phyloP scores from a whole-genome alignment of 2,888 invertebrate genomes.

The Cataglyphis cursor region DNA sequence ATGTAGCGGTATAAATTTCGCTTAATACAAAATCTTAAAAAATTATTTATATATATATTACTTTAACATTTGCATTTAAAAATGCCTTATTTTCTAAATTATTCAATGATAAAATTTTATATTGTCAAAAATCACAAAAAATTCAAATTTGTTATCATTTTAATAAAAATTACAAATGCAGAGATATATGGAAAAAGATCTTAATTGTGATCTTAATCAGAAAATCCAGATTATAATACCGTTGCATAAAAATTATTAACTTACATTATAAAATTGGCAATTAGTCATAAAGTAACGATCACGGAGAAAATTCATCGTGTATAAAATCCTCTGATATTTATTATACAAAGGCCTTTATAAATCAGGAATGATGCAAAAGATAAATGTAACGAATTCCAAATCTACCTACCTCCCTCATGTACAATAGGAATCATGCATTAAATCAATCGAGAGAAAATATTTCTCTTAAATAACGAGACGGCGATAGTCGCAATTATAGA shows the following conservation, averaged over 20 bases:
- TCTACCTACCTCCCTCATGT: background rate
- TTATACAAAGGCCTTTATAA: background rate
- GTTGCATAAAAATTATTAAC: background rate
- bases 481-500: slow-evolving; percentile 72
- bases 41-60: background rate
- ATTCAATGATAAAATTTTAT: background rate
- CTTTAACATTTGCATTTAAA: background rate
- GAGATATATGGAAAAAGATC: background rate
- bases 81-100: background rate
- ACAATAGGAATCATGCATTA: background rate
- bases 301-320: background rate
- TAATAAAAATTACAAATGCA: background rate
- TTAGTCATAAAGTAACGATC: slow-evolving; percentile 9
- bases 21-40: background rate
- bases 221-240: background rate
- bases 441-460: slow-evolving; percentile 3
- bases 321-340: background rate
- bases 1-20: background rate
- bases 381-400: background rate
- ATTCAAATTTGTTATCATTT: background rate
- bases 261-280: background rate
- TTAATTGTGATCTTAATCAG: background rate
- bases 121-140: background rate
- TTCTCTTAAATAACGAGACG: slow-evolving; percentile 40
- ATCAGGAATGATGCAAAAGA: background rate